phyloP scores from a whole-genome alignment of 2,113 vertebrate genomes.

The Paedocypris sp. region DNA sequence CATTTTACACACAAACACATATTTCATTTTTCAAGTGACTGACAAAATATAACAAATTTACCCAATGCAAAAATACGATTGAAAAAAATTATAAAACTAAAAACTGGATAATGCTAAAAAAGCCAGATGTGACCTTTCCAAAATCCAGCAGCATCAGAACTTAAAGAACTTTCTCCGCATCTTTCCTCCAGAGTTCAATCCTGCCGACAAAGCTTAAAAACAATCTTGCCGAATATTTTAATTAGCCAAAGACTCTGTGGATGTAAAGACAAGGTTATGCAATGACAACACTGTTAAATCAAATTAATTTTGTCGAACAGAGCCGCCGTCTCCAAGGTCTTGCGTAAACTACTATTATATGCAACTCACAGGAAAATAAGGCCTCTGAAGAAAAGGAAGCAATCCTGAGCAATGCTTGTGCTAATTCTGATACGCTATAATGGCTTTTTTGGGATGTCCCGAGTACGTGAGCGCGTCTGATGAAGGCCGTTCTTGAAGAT shows the following conservation, averaged over 20 bases:
- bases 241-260: slow-evolving; percentile 30
- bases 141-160: neutral
- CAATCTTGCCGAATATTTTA: slow-evolving; percentile 29
- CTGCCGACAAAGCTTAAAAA: slow-evolving; percentile 25
- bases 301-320: slow-evolving; percentile 29
- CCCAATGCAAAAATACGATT: too few species aligned
- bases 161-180: too few species aligned
- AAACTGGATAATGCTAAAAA: too few species aligned
- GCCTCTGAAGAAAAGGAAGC: neutral
- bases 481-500: too few species aligned
- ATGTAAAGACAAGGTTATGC: slow-evolving; percentile 18
- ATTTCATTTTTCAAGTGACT: too few species aligned
- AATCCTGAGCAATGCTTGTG: neutral
- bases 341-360: neutral
- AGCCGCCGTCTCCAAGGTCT: neutral
- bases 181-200: neutral
- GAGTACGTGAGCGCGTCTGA: too few species aligned
- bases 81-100: too few species aligned
- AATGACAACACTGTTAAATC: slow-evolving; percentile 23
- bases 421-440: too few species aligned
- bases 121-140: neutral
- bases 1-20: too few species aligned
- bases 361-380: neutral
- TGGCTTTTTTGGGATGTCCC: too few species aligned
- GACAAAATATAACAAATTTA: too few species aligned